A percentile compares a stretch with the other conserved stretches of the same genome.
phyloP scores from a whole-genome alignment of 2,888 invertebrate species.

The Thalpophila matura region DNA sequence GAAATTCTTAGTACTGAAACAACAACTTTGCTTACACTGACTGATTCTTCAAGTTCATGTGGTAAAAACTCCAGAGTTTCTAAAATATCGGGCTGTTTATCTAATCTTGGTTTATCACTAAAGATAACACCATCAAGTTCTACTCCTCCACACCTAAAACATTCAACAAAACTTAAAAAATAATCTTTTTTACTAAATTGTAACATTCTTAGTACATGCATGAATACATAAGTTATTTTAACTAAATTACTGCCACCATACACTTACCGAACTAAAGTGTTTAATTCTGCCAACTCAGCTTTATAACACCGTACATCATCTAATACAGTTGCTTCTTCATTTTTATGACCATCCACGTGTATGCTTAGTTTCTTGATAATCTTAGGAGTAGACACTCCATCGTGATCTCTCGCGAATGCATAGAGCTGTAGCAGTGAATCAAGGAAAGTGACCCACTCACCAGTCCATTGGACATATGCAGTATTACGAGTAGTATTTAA shows the following conservation, averaged over 20 bases:
- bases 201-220: no score
- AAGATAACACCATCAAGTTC: neutral
- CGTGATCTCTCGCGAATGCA: neutral
- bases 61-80: neutral
- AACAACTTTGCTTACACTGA: conserved; percentile 7
- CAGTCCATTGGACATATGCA: conserved; percentile 11
- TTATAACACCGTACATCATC: neutral
- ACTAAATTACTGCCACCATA: no score
- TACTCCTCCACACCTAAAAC: conserved; percentile 7
- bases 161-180: neutral
- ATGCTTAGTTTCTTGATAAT: conserved; percentile 5
- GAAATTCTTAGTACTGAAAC: no score
- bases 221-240: no score
- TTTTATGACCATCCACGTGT: neutral
- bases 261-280: neutral
- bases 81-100: conserved; percentile 2
- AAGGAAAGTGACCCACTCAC: conserved; percentile 3
- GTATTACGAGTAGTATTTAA: neutral
- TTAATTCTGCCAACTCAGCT: neutral
- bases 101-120: neutral
- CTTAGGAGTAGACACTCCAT: conserved; percentile 14
- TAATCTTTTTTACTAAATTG: no score
- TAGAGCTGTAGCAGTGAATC: conserved; percentile 7
- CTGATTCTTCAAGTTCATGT: neutral
- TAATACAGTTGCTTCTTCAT: neutral